phyloP scores from a whole-genome alignment of 2,113 vertebrate species.

The Cricetomys ansorgei region DNA sequence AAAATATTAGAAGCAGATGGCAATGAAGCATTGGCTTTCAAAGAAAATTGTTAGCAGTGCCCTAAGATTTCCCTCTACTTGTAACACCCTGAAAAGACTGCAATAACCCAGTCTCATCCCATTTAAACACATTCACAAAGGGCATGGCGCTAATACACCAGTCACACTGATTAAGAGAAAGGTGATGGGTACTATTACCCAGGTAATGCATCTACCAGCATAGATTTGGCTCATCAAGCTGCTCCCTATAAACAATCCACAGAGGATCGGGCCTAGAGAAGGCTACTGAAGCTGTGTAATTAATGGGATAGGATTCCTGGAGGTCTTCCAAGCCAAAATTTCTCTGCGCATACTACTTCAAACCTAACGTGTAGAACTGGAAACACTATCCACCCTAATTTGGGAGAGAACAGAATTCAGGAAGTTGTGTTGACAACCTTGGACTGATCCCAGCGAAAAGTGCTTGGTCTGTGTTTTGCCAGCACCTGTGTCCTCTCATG shows the following conservation, averaged over 20 bases:
- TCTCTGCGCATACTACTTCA: not conserved
- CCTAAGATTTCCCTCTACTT: not conserved
- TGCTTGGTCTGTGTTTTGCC: not conserved
- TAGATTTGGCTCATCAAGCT: not conserved
- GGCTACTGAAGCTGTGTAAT: not conserved
- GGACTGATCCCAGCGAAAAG: not conserved
- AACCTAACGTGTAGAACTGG: not conserved
- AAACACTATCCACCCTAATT: conserved; percentile 7
- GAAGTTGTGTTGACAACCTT: not conserved
- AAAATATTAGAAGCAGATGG: not conserved
- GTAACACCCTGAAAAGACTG: not conserved
- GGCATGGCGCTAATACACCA: not conserved
- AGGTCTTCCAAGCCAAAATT: conserved; percentile 10
- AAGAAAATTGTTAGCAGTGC: not conserved
- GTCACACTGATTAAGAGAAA: not conserved
- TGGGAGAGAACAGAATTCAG: not conserved
- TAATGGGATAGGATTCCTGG: not conserved
- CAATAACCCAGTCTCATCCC: not conserved
- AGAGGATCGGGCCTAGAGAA: not conserved
- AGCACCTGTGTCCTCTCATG: conserved; percentile 24
- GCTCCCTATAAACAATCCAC: not conserved
- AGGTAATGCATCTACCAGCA: not conserved
- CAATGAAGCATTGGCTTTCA: not conserved
- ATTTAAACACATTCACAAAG: not conserved
- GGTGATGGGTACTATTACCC: not conserved